phyloP scores from a whole-genome alignment of 2,113 vertebrate species.

The Columbina picui region DNA sequence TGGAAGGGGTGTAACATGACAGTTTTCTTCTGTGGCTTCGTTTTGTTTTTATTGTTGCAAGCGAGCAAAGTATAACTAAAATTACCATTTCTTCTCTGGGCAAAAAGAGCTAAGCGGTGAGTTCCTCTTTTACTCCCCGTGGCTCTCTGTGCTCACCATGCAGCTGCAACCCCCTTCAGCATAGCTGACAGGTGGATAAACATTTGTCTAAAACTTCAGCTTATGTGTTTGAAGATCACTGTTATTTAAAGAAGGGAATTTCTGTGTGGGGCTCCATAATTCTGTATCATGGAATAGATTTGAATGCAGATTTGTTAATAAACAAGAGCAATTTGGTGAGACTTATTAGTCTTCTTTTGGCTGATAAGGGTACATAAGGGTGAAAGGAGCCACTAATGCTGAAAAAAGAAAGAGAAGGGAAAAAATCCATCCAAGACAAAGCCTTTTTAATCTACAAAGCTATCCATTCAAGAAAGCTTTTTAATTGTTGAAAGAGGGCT shows the following conservation, averaged over 20 bases:
- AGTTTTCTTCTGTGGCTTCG: slow-evolving; percentile 82
- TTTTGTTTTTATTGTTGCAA: slow-evolving; percentile 81
- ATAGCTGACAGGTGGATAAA: not conserved
- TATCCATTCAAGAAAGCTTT: slow-evolving; percentile 41
- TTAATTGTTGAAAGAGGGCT: slow-evolving; percentile 63
- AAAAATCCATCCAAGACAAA: not conserved
- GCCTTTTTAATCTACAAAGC: not conserved
- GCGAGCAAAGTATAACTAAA: slow-evolving; percentile 77
- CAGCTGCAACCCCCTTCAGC: not conserved
- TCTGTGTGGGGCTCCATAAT: not conserved
- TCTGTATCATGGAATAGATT: not conserved
- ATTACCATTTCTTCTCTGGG: slow-evolving; percentile 64
- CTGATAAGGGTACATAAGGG: not conserved
- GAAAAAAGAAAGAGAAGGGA: not conserved
- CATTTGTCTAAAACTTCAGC: slow-evolving; percentile 17
- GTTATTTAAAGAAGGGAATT: not conserved
- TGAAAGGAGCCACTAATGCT: not conserved
- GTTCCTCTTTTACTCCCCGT: slow-evolving; percentile 14
- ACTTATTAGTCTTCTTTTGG: not conserved
- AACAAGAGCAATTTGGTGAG: not conserved
- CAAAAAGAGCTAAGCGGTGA: slow-evolving; percentile 49
- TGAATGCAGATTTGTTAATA: slow-evolving; percentile 13
- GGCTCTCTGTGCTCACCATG: not conserved
- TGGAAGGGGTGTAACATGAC: slow-evolving; percentile 84
- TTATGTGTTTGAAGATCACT: not conserved